These are phyloP conservation scores for Tryphoninae sp. DNA, from an alignment of 2,888 invertebrate genomes.

Conservation along the genomic window DNA sequence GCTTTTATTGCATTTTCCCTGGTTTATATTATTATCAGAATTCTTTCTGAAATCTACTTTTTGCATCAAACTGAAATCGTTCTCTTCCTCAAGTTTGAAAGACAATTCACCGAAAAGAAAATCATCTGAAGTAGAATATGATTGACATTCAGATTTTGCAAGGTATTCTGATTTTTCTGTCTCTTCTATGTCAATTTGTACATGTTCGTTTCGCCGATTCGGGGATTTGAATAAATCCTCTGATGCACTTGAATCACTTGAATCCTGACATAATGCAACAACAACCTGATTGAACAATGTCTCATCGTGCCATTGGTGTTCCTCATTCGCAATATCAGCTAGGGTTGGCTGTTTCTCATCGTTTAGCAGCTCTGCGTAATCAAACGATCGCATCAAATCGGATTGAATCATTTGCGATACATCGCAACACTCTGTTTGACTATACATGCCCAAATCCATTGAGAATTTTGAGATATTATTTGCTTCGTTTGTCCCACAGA, in stretches of 20 bases:
- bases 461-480: conserved; percentile 3
- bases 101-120: conserved; percentile 53
- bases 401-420: conserved; percentile 52
- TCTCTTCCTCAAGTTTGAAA: conserved; percentile 30
- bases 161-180: background rate
- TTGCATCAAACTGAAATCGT: conserved; percentile 47
- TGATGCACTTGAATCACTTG: background rate
- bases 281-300: conserved; percentile 50
- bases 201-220: background rate
- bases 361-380: conserved; percentile 9
- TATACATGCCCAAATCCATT: background rate
- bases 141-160: conserved; percentile 3
- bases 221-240: conserved; percentile 17
- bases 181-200: background rate
- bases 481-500: background rate
- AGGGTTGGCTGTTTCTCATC: background rate
- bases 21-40: background rate
- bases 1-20: conserved; percentile 20
- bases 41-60: background rate
- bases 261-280: conserved; percentile 15
- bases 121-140: conserved; percentile 26
- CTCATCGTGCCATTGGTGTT: conserved; percentile 45
- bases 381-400: conserved; percentile 28
- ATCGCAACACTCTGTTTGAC: conserved; percentile 26
- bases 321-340: conserved; percentile 8